phyloP scores from a whole-genome alignment of 1,140 invertebrate species.

The Trichonephila clavipes region DNA sequence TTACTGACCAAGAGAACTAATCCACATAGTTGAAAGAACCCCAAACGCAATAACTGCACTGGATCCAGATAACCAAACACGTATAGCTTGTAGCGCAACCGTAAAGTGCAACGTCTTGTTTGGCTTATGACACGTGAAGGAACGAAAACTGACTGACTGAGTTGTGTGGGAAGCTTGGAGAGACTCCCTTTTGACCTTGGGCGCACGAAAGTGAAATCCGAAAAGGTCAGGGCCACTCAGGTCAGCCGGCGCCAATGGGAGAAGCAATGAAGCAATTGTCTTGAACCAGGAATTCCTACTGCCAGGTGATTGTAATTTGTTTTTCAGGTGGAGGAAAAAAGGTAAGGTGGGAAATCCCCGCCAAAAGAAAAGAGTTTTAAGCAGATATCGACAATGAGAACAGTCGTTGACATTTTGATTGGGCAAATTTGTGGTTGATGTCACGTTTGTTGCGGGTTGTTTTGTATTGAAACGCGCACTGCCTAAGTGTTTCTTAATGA shows the following conservation, averaged over 20 bases:
- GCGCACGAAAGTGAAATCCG: background rate
- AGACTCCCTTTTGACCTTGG: conserved; percentile 30
- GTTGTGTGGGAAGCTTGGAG: background rate
- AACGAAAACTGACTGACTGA: background rate
- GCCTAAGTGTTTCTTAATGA: no score
- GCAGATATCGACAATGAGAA: background rate
- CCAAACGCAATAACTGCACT: background rate
- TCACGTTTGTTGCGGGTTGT: background rate
- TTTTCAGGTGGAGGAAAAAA: background rate
- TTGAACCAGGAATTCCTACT: background rate
- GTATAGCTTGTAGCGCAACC: background rate
- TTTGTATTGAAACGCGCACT: no score
- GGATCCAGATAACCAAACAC: background rate
- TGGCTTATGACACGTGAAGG: background rate
- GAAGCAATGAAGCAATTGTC: background rate
- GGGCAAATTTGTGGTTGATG: background rate
- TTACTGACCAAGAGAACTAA: background rate
- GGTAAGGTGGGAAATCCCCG: background rate
- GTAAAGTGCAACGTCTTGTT: conserved; percentile 21
- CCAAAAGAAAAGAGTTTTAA: background rate
- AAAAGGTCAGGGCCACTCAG: conserved; percentile 6
- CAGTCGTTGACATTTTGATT: background rate
- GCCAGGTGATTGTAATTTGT: background rate
- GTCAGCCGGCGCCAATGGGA: background rate
- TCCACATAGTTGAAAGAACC: background rate